Evolutionary conservation across 2,888 invertebrate species (phyloP).

Genomic region (Abscondita cerata): DNA sequence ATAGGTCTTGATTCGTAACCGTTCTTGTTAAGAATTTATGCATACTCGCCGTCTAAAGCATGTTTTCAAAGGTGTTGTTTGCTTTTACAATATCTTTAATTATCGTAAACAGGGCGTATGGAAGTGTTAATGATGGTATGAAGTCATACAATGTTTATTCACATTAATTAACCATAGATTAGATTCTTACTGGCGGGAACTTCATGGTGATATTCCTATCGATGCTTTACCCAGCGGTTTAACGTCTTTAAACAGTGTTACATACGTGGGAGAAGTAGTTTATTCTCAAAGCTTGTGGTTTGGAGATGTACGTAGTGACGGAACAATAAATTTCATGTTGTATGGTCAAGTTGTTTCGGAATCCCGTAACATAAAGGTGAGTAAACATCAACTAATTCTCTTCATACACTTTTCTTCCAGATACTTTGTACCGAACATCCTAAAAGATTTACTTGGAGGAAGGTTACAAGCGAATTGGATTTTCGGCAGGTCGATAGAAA

Average conservation of each 20-base stretch:
- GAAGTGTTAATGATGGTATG: too few relatives aligned
- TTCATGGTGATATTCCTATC: background rate
- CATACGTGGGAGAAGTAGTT: background rate
- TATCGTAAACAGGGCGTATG: too few relatives aligned
- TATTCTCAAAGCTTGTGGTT: too few relatives aligned
- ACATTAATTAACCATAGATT: background rate
- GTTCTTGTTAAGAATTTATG: too few relatives aligned
- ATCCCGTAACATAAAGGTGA: background rate
- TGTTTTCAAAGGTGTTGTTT: too few relatives aligned
- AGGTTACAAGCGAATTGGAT: background rate
- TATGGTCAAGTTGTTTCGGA: too few relatives aligned
- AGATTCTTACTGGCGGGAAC: slow-evolving; percentile 3
- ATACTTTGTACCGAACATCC: slow-evolving; percentile 8
- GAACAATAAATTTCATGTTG: too few relatives aligned
- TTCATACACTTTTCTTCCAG: background rate
- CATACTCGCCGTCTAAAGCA: too few relatives aligned
- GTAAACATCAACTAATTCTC: background rate
- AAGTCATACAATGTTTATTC: background rate
- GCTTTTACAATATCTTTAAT: too few relatives aligned
- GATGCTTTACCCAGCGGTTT: background rate
- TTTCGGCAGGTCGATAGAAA: background rate
- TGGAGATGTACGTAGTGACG: too few relatives aligned
- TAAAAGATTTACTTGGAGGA: slow-evolving; percentile 4
- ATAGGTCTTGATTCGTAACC: too few relatives aligned
- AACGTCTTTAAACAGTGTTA: background rate